Percentiles rank a stretch among this genome's conserved stretches.
phyloP scores from a whole-genome alignment of 2,888 invertebrate genomes.

The Odontomyia ornata region DNA sequence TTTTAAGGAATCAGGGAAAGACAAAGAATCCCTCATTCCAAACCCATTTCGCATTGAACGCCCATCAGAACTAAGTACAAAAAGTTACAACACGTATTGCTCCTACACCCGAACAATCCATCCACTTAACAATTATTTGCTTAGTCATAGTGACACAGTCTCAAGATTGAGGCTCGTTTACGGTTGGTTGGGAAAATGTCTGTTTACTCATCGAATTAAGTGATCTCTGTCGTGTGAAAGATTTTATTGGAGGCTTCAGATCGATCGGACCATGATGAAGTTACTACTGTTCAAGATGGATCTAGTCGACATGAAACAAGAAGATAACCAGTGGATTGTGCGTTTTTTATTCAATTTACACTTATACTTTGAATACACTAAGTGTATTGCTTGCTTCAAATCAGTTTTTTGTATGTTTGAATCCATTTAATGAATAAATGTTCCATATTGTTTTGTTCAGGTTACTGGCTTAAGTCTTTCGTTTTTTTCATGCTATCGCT shows the following conservation, averaged over 20 bases:
- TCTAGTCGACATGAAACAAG: constrained; percentile 3
- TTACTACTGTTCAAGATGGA: constrained; percentile 44
- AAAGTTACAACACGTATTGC: no score
- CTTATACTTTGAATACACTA: constrained; percentile 2
- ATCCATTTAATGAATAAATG: constrained; percentile 24
- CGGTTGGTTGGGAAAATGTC: constrained; percentile 48
- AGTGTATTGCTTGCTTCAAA: not conserved
- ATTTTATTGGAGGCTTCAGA: constrained; percentile 46
- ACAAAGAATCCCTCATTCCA: no score
- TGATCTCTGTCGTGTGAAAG: constrained; percentile 47
- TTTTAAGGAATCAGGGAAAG: no score
- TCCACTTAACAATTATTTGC: constrained; percentile 49
- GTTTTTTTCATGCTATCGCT: constrained; percentile 10
- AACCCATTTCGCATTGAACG: no score
- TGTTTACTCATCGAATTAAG: constrained; percentile 49
- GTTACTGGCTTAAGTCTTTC: constrained; percentile 41
- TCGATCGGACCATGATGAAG: constrained; percentile 38
- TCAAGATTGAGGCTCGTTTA: constrained; percentile 49
- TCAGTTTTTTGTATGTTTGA: not conserved
- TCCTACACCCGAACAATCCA: not conserved
- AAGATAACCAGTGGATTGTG: not conserved
- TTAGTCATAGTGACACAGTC: constrained; percentile 47
- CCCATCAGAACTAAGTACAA: no score
- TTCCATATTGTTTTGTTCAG: constrained; percentile 29
- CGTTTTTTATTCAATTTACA: not conserved